Base-by-base conservation (phyloP, 2,888 invertebrate genomes). In the Orthosia gothica region DNA sequence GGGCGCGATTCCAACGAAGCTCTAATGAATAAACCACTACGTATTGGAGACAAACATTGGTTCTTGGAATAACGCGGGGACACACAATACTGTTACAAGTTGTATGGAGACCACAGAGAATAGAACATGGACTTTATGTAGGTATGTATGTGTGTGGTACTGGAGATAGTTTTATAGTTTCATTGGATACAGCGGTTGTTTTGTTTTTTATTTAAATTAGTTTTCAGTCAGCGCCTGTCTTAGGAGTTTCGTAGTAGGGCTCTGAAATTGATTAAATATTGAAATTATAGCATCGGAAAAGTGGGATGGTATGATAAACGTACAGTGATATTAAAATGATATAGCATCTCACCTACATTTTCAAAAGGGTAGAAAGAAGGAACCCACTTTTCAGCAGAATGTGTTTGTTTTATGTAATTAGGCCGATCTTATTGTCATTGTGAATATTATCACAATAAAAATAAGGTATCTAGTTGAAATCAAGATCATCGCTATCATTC, bases 11-110 rank as follows among this genome's bases (percentile, higher is more conserved):
- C 84, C 82, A 86, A 72, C 81, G 78, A 71, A 69, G 70, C 84
- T 81, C 84, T 89, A 88, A 91, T 91, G 88, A 92, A 92, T 91
- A 90, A 91, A 87, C 87, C 80, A 82, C 85, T 80, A 76, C 67
- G 84, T 86, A 85, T 83, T 68, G 84, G 80, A 83, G 82, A 82
- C 82, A 82, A 85, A 82, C 71, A 82, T 82, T 82, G 66, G 82
- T 85, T 82, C 71, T 66, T 63, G 65, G 65, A 76, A 57, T 76
- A 75, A 82, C 68, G 70, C n/a, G 61, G 12, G 50, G 11, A 40
- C 23, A 65, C 61, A 84, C 81, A 67, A 81, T 66, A 70, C 66
- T 49, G 70, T 81, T 20, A 84, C 84, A 40, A 59, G 68, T 70
- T 84, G 40, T 64, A 63, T 74, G 68, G 72, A 58, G 40, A 52